These are phyloP conservation scores for Lasioglossum villosulum DNA, from an alignment of 2,888 invertebrate genomes.

Conservation along the genomic window DNA sequence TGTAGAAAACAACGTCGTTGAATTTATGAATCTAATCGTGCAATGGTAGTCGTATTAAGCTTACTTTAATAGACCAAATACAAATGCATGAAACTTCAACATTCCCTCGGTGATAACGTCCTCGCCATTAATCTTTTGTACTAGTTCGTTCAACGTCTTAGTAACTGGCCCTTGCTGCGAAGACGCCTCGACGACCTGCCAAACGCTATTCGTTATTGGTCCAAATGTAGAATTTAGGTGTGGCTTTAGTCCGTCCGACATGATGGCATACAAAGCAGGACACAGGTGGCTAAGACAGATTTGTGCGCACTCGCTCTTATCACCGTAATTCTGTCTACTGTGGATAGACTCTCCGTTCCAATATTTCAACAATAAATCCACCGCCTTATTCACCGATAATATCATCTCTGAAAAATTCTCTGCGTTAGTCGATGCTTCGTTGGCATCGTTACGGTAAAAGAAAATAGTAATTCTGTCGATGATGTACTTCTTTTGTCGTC, in stretches of 20 bases:
- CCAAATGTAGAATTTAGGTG: conserved; percentile 94
- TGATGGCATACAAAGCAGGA: conserved; percentile 93
- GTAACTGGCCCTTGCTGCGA: conserved; percentile 95
- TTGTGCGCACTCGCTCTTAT: conserved; percentile 89
- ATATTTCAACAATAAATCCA: conserved; percentile 89
- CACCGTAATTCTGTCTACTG: conserved; percentile 79
- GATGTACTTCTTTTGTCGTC: conserved; percentile 86
- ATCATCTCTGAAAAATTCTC: conserved; percentile 88
- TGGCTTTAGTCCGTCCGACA: conserved; percentile 94
- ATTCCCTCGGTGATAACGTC: conserved; percentile 93
- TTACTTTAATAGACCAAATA: conserved; percentile 94
- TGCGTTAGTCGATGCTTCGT: background rate
- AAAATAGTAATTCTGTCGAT: background rate
- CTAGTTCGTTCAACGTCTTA: conserved; percentile 92
- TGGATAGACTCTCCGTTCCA: conserved; percentile 88
- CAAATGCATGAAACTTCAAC: conserved; percentile 95
- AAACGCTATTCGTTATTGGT: conserved; percentile 93
- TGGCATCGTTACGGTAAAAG: background rate
- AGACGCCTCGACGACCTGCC: conserved; percentile 95
- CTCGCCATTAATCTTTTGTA: conserved; percentile 92
- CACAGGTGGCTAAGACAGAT: conserved; percentile 91
- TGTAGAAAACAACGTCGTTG: conserved; percentile 5
- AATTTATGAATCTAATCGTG: background rate
- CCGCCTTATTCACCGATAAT: conserved; percentile 90
- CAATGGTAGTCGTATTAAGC: conserved; percentile 75